phyloP scores from a whole-genome alignment of 2,113 vertebrate species.

The Haliaeetus leucogaster region DNA sequence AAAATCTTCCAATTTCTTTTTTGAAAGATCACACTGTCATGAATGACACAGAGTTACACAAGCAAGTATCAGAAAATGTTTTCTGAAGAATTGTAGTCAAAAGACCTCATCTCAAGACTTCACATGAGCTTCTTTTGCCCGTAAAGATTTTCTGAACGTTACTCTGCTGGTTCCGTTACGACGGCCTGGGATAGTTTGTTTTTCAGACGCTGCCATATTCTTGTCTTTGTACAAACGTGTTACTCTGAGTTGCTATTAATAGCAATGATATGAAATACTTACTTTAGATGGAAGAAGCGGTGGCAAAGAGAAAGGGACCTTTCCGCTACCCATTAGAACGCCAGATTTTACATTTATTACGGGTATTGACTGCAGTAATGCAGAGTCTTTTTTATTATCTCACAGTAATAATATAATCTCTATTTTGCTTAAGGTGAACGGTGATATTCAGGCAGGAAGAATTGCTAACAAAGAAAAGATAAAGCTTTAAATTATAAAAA shows the following conservation, averaged over 20 bases:
- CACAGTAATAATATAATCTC: not conserved
- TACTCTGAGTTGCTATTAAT: not conserved
- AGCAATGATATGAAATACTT: not conserved
- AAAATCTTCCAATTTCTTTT: not conserved
- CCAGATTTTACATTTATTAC: not conserved
- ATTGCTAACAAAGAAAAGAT: constrained; percentile 35
- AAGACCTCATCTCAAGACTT: not conserved
- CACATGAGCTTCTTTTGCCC: not conserved
- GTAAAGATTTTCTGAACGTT: not conserved
- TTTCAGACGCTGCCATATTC: not conserved
- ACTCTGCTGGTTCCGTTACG: not conserved
- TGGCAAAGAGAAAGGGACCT: not conserved
- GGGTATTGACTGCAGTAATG: not conserved
- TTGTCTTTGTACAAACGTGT: not conserved
- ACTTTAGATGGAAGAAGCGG: not conserved
- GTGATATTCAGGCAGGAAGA: not conserved
- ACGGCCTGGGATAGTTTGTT: not conserved
- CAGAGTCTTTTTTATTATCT: not conserved
- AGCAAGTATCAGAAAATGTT: not conserved
- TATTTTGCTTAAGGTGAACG: constrained; percentile 37
- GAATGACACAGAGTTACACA: fast-evolving
- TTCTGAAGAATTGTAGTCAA: not conserved
- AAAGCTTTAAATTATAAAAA: constrained; percentile 43
- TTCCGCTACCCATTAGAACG: not conserved
- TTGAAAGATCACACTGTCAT: not conserved